These are phyloP conservation scores for Gymnopithys bicolor DNA, from an alignment of 2,797 vertebrate species.

Conservation along the genomic window DNA sequence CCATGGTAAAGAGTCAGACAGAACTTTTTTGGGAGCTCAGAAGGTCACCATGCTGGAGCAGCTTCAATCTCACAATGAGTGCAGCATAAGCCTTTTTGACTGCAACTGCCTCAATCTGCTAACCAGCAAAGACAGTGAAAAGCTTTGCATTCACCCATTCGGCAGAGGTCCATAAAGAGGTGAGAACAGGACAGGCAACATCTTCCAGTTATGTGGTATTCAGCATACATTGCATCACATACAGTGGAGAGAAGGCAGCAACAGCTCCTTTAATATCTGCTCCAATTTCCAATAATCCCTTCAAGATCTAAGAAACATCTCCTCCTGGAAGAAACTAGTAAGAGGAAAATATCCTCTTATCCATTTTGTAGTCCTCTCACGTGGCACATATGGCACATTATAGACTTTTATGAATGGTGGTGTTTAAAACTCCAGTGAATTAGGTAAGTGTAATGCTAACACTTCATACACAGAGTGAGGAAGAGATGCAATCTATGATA, in stretches of 20 bases:
- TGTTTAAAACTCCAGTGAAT: neutral
- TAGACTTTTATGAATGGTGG: slow-evolving; percentile 42
- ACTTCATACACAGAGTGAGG: neutral
- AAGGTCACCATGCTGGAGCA: neutral
- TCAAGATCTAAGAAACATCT: neutral
- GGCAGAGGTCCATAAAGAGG: neutral
- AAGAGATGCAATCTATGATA: neutral
- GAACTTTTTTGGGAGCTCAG: neutral
- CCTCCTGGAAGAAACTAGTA: neutral
- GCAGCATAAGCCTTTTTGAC: neutral
- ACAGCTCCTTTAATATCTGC: neutral
- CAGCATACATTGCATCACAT: neutral
- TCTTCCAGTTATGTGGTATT: neutral
- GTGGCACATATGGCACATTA: neutral
- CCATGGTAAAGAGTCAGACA: neutral
- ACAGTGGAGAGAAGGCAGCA: neutral
- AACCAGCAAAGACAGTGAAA: neutral
- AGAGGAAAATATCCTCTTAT: neutral
- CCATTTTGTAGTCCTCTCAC: neutral
- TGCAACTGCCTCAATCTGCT: neutral
- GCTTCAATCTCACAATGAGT: neutral
- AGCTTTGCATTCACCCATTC: neutral
- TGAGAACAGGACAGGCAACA: neutral
- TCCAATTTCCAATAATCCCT: neutral
- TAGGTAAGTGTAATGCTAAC: neutral